phyloP scores from a whole-genome alignment of 2,888 invertebrate species.

The Leptura quadrifasciata region DNA sequence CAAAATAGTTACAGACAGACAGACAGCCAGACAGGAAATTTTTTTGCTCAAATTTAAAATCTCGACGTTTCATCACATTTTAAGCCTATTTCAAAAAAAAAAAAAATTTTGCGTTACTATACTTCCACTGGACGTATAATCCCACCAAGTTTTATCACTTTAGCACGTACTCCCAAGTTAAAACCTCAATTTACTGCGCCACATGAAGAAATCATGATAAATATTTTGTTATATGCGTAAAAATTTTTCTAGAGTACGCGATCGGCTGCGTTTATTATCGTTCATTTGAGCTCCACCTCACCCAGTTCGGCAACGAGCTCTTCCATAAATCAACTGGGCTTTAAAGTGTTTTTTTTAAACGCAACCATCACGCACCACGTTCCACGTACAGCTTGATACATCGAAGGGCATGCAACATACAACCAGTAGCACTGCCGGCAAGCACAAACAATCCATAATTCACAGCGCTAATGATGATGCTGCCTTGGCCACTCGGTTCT shows the following conservation, averaged over 20 bases:
- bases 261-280: conserved; percentile 3
- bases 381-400: conserved; percentile 62
- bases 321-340: conserved; percentile 26
- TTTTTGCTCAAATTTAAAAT: too few relatives aligned
- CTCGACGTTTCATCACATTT: too few relatives aligned
- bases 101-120: too few relatives aligned
- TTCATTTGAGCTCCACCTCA: background rate
- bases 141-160: too few relatives aligned
- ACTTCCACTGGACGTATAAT: too few relatives aligned
- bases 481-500: conserved; percentile 71
- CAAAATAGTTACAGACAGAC: too few relatives aligned
- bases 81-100: too few relatives aligned
- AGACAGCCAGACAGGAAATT: too few relatives aligned
- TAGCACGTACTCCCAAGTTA: too few relatives aligned
- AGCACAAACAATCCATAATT: conserved; percentile 73
- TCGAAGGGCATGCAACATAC: conserved; percentile 61
- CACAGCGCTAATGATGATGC: conserved; percentile 73
- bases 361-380: conserved; percentile 54
- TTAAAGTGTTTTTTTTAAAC: conserved; percentile 47
- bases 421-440: conserved; percentile 54
- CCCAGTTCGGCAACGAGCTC: background rate
- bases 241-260: background rate
- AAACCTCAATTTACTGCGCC: too few relatives aligned
- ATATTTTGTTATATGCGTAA: background rate
- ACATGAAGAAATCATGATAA: too few relatives aligned